Base-by-base conservation (phyloP, 2,797 vertebrate genomes). In the Adelosebastes latens region DNA sequence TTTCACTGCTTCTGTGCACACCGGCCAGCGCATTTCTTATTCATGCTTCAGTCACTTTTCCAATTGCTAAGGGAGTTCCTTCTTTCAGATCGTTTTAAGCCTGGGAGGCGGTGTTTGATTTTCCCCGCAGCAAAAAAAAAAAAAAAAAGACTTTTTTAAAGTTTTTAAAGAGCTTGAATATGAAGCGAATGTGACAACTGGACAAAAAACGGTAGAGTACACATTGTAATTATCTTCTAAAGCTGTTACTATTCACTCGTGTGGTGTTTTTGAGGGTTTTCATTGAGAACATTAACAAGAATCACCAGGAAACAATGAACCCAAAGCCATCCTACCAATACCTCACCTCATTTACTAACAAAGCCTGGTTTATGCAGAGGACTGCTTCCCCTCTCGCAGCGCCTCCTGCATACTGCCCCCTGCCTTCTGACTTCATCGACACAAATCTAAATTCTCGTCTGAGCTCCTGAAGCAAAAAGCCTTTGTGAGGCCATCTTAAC, bases 31-130 rank as follows among this genome's bases (percentile, higher is more conserved):
- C 46, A n/a, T 59, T 67, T 53, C 65, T 64, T 58, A 80, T 84
- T 87, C 73, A 80, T 52, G 65, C 69, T 64, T 75, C 69, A 76
- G 29, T 66, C 22, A 24, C n/a, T 80, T 84, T 72, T 53, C 58
- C 76, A 70, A 34, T 49, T 79, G 73, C 73, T 80, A 11, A 36
- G 53, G 46, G 18, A 79, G 56, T 69, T 63, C n/a, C 22, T 79
- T 39, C 36, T 72, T 79, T 77, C 60, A 29, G 11, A 65, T 63
- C 8, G 2, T 59, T 87, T 77, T 7, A 73, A 49, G 67, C 32
- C 31, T 29, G 31, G 7, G 59, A 77, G 56, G 49, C 61, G 31
- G 58, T 4, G 62, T 79, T 80, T 80, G 65, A 68, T 77, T 80
- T 67, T 55, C n/a, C 53, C 27, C 4, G 0, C 24, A 24, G 62